A percentile compares a stretch with the other conserved stretches of the same genome.
These are phyloP conservation scores for Vimba vimba DNA, from an alignment of 2,113 vertebrate genomes.

Conservation along the genomic window DNA sequence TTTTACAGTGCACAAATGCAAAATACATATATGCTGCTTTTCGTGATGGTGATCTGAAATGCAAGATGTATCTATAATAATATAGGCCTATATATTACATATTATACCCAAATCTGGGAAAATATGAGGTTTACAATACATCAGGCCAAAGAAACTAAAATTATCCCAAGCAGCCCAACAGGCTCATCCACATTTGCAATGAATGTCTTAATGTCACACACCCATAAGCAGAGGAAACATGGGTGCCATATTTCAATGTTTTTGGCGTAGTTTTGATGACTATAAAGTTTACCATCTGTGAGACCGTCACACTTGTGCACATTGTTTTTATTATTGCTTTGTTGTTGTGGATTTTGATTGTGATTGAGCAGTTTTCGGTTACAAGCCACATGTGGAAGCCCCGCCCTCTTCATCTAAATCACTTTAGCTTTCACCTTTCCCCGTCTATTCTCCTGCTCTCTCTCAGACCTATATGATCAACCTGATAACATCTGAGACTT, in stretches of 20 bases:
- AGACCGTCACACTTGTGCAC: background rate
- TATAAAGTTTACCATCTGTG: background rate
- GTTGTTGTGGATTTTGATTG: background rate
- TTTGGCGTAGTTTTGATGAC: background rate
- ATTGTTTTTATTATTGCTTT: background rate
- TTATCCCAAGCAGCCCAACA: background rate
- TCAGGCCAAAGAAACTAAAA: background rate
- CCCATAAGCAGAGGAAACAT: background rate
- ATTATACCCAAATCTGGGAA: background rate
- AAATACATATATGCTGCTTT: background rate
- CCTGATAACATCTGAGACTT: background rate
- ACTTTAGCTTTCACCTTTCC: conserved; percentile 45
- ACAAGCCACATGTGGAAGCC: background rate
- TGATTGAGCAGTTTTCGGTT: background rate
- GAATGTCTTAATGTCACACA: background rate
- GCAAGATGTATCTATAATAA: background rate
- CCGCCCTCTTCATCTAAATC: background rate
- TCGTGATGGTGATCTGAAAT: background rate
- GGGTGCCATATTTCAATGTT: too few relatives aligned
- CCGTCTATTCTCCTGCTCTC: too few relatives aligned
- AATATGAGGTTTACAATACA: background rate
- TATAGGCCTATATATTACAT: background rate
- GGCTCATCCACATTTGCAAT: conserved; percentile 10
- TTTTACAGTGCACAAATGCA: too few relatives aligned
- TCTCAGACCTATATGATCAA: background rate